These are phyloP conservation scores for Zootoca vivipara DNA, from an alignment of 2,113 vertebrate species.

Conservation along the genomic window DNA sequence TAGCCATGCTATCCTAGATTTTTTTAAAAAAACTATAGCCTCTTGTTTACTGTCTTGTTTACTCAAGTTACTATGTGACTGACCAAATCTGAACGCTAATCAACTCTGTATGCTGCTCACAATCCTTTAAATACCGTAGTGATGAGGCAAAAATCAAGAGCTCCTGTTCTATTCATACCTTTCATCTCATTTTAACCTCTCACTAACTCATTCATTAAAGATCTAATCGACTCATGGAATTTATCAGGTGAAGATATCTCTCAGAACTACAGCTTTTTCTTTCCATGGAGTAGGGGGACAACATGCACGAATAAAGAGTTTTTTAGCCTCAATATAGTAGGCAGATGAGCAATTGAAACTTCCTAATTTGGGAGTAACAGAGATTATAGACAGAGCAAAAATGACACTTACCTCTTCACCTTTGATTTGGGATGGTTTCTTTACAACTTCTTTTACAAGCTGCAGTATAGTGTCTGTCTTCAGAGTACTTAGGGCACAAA, in stretches of 20 bases:
- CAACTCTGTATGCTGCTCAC: not conserved
- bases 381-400: not conserved
- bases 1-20: not conserved
- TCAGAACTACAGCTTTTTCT: too few species aligned
- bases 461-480: slow-evolving; percentile 85
- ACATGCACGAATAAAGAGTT: not conserved
- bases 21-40: not conserved
- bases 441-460: slow-evolving; percentile 94
- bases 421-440: slow-evolving; percentile 91
- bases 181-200: not conserved
- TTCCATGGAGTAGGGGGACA: not conserved
- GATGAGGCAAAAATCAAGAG: not conserved
- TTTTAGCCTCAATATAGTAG: not conserved
- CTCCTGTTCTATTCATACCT: not conserved
- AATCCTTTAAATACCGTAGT: not conserved
- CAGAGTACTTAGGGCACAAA: slow-evolving; percentile 86
- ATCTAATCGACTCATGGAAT: too few species aligned
- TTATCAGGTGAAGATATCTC: too few species aligned
- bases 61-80: not conserved
- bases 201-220: not conserved
- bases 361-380: not conserved
- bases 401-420: slow-evolving; percentile 84
- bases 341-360: not conserved
- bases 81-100: not conserved
- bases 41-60: not conserved